These are phyloP conservation scores for Mareca penelope DNA, from an alignment of 2,797 vertebrate genomes.

Conservation along the genomic window DNA sequence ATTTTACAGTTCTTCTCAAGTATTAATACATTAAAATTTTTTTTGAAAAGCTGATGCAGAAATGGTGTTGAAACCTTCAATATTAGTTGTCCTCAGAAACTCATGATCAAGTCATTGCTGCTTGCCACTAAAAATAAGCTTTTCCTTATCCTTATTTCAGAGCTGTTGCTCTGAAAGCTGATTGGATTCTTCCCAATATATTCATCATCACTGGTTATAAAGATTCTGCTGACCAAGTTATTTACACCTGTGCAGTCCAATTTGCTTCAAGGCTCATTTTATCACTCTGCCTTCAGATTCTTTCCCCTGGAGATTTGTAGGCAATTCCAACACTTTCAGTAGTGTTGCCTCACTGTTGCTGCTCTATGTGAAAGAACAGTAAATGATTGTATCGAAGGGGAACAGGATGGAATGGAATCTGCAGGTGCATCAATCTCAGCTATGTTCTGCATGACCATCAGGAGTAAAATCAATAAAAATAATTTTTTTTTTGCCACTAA, in stretches of 20 bases:
- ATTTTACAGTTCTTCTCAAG: slow-evolving; percentile 49
- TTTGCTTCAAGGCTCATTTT: slow-evolving; percentile 43
- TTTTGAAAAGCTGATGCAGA: slow-evolving; percentile 36
- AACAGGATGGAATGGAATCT: slow-evolving; percentile 23
- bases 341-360: background rate
- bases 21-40: slow-evolving; percentile 25
- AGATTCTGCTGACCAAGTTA: background rate
- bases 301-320: slow-evolving; percentile 12
- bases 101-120: slow-evolving; percentile 13
- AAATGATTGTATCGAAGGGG: background rate
- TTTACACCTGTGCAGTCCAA: slow-evolving; percentile 38
- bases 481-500: slow-evolving; percentile 8
- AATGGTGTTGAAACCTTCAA: slow-evolving; percentile 47
- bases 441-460: background rate
- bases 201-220: background rate
- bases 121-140: background rate
- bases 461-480: slow-evolving; percentile 30
- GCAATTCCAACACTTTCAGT: background rate
- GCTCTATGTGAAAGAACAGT: slow-evolving; percentile 1
- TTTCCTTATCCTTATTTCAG: background rate
- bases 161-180: background rate
- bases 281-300: slow-evolving; percentile 29
- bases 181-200: background rate
- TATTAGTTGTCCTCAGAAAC: slow-evolving; percentile 34
- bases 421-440: slow-evolving; percentile 24